These are phyloP conservation scores for Sussaba pulchella DNA, from an alignment of 2,888 invertebrate genomes.

Conservation along the genomic window DNA sequence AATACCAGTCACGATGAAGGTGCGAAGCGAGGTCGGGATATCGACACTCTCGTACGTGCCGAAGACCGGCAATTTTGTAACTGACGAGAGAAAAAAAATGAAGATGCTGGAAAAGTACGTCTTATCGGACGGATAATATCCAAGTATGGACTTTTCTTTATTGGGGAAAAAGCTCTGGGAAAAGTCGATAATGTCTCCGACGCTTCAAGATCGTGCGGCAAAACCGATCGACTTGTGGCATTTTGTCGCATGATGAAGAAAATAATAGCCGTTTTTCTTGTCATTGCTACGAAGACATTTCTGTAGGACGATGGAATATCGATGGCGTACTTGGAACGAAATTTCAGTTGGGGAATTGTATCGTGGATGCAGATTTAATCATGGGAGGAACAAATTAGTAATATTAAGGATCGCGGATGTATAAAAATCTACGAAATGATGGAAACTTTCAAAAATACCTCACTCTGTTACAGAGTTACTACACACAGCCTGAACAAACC, in stretches of 20 bases:
- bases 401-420: too few species aligned
- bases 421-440: too few species aligned
- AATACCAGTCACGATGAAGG: neutral
- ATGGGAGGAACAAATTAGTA: too few species aligned
- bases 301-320: neutral
- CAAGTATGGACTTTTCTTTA: neutral
- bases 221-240: neutral
- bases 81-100: neutral
- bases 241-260: neutral
- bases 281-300: too few species aligned
- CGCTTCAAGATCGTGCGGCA: neutral
- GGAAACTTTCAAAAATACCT: neutral
- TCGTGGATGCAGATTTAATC: neutral
- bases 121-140: neutral
- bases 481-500: too few species aligned
- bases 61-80: constrained; percentile 9
- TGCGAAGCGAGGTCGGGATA: neutral
- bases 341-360: neutral
- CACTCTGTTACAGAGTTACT: neutral
- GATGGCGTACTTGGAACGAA: neutral
- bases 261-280: too few species aligned
- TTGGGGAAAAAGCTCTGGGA: neutral
- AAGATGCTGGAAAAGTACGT: neutral
- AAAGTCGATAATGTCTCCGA: neutral
- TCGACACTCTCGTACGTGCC: constrained; percentile 25